Base-by-base conservation (phyloP, 2,888 invertebrate genomes). In the Thumatha senex region DNA sequence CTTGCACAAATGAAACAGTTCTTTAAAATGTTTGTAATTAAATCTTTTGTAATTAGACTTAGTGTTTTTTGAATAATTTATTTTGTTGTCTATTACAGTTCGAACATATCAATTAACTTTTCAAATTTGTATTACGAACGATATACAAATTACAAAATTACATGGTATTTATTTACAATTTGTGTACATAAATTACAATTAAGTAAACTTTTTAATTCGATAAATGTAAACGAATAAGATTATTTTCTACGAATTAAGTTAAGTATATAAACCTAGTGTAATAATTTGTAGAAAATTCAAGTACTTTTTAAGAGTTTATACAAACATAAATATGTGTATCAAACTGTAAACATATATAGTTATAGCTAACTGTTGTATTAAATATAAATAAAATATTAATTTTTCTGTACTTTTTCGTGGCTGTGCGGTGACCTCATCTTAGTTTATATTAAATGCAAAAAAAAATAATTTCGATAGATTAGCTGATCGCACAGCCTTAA, bases 1-100 rank as follows among this genome's bases (percentile, higher is more conserved):
- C 96, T 2, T 96, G 95, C 82, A 96, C 96, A 33, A 96, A 96
- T 75, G 96, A 96, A 92, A 96, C 96, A 46, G 96, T 96, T 61
- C 93, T 95, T 63, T 95, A 94, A 72, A 68, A 34, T 33, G 12
- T 56, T 50, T 56, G 63, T 68, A 63, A n/a, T n/a, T n/a, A n/a
- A 61, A 72, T 67, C 66, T 62, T 53, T 58, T 61, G 61, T 61
- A 57, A 58, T 11, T 57, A 61, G 36, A 39, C n/a, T 65, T 47
- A 60, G 13, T 13, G 42, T 51, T 56, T 52, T 58, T 54, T 58
- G 43, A 49, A 54, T 56, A 51, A 30, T 58, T 56, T 49, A 42
- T 48, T 49, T 51, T 46, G 45, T 70, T 67, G 46, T 46, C 10
- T 63, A 2, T 33, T 58, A 57, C 38, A 56, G n/a, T 58, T 63